These are phyloP conservation scores for Maylandia zebra DNA, from an alignment of 2,113 vertebrate species.

Conservation along the genomic window DNA sequence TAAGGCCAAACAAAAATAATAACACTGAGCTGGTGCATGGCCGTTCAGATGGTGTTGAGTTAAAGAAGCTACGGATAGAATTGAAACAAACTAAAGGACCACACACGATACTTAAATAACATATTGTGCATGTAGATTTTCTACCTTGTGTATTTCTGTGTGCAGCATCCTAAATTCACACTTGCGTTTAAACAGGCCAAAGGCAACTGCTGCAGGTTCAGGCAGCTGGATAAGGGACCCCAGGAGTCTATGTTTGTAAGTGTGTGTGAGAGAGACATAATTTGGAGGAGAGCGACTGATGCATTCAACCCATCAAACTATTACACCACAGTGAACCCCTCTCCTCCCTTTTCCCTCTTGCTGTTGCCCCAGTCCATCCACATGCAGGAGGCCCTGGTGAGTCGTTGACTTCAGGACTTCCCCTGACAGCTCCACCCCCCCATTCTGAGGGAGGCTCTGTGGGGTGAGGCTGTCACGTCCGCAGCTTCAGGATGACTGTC, in stretches of 20 bases:
- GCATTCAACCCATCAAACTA: neutral
- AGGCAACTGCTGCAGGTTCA: conserved; percentile 3
- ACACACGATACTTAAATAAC: neutral
- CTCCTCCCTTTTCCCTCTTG: neutral
- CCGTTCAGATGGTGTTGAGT: neutral
- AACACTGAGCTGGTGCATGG: conserved; percentile 30
- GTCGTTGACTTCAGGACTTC: neutral
- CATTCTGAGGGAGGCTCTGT: neutral
- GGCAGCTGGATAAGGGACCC: neutral
- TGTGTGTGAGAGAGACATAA: neutral
- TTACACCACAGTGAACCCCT: neutral
- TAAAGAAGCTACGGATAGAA: conserved; percentile 10
- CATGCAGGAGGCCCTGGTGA: neutral
- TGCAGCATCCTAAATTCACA: conserved; percentile 7
- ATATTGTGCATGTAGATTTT: neutral
- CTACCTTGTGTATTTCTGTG: neutral
- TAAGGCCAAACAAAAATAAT: neutral
- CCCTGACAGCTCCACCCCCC: neutral
- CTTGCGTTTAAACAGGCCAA: neutral
- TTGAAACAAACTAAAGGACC: neutral
- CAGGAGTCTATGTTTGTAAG: neutral
- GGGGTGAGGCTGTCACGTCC: conserved; percentile 41
- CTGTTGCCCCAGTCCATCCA: neutral
- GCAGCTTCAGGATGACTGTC: conserved; percentile 73
- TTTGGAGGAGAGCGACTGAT: neutral